Evolutionary conservation across 2,113 vertebrate species (phyloP).

Genomic region (Bothrops jararaca): DNA sequence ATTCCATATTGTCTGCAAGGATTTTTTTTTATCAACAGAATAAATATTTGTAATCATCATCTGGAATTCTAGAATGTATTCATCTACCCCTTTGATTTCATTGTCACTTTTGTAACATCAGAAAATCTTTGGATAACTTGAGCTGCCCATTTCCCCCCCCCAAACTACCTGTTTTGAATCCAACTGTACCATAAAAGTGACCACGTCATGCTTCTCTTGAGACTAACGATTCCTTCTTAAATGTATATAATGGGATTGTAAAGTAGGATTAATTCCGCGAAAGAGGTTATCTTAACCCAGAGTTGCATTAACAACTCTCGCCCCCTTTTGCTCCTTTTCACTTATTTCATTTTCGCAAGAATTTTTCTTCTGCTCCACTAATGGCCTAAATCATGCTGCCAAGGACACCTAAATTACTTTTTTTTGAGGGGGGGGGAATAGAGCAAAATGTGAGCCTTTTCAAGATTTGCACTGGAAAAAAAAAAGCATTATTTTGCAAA

Average conservation of each 20-base stretch:
- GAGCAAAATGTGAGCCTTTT: neutral
- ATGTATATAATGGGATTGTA: neutral
- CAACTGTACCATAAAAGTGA: neutral
- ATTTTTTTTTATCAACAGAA: neutral
- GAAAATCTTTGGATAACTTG: neutral
- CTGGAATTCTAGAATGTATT: neutral
- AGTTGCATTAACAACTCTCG: neutral
- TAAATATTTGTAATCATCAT: neutral
- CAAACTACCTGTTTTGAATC: neutral
- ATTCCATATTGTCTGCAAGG: neutral
- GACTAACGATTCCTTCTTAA: neutral
- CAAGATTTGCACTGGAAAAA: neutral
- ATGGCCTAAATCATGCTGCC: neutral
- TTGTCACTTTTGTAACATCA: neutral
- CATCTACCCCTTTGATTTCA: neutral
- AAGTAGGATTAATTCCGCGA: neutral
- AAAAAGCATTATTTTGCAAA: neutral
- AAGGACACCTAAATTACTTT: neutral
- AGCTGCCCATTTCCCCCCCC: neutral
- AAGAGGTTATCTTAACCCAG: neutral
- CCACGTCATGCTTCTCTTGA: neutral
- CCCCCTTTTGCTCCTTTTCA: neutral
- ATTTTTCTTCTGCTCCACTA: neutral
- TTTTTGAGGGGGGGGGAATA: neutral
- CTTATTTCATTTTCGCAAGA: neutral